phyloP scores from a whole-genome alignment of 2,113 vertebrate genomes.

The Sceloporus tristichus region DNA sequence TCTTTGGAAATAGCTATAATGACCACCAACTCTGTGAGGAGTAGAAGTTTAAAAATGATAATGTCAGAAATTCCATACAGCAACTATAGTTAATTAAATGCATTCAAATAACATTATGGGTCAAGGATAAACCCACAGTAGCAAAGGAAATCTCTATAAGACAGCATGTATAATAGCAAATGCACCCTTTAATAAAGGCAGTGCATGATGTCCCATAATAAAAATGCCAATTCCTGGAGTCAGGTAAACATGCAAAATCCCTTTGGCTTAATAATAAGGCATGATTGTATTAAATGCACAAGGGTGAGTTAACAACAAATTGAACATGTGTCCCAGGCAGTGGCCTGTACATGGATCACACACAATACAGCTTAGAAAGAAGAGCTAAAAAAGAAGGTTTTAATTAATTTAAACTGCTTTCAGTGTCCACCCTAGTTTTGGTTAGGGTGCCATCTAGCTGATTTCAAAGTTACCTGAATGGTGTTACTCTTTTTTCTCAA shows the following conservation, averaged over 20 bases:
- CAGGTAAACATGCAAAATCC: neutral
- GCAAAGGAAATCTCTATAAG: slow-evolving; percentile 27
- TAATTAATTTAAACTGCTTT: slow-evolving; percentile 10
- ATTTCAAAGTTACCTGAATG: slow-evolving; percentile 14
- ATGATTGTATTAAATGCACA: slow-evolving; percentile 28
- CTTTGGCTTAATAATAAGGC: neutral
- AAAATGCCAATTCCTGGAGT: slow-evolving; percentile 4
- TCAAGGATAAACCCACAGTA: slow-evolving; percentile 59
- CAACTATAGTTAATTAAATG: slow-evolving; percentile 69
- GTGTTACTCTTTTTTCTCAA: neutral
- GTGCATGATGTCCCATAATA: neutral
- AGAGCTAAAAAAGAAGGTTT: neutral
- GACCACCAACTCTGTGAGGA: slow-evolving; percentile 39
- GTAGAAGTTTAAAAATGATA: slow-evolving; percentile 52
- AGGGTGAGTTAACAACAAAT: slow-evolving; percentile 30
- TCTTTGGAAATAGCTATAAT: slow-evolving; percentile 58
- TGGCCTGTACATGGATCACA: neutral
- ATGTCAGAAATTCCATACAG: slow-evolving; percentile 65
- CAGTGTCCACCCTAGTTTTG: neutral
- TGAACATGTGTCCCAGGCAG: neutral
- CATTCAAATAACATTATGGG: slow-evolving; percentile 64
- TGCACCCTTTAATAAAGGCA: slow-evolving; percentile 19
- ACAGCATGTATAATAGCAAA: slow-evolving; percentile 50
- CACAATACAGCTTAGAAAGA: slow-evolving; percentile 35
- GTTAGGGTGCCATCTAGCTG: slow-evolving; percentile 14